phyloP scores from a whole-genome alignment of 2,888 invertebrate genomes.

The Crepidodera aurea region DNA sequence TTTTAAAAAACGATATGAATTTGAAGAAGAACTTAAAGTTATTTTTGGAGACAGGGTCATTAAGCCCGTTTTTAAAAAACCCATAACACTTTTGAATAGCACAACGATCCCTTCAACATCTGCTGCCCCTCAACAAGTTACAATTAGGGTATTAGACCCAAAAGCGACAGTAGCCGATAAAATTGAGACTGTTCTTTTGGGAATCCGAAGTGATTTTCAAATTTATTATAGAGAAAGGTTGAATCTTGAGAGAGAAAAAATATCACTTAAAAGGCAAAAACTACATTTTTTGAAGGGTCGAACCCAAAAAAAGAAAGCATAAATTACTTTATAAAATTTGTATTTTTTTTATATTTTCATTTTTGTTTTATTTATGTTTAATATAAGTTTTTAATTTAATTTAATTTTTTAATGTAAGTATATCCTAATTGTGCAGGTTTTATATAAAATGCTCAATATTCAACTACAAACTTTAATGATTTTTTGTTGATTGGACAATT shows the following conservation, averaged over 20 bases:
- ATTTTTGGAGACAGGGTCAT: conserved; percentile 24
- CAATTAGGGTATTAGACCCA: neutral
- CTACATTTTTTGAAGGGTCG: neutral
- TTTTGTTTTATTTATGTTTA: too few relatives aligned
- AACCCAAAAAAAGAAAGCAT: neutral
- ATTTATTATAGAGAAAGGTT: conserved; percentile 24
- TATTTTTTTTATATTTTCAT: neutral
- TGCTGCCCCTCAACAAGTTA: conserved; percentile 1
- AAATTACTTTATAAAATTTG: neutral
- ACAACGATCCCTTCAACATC: conserved; percentile 3
- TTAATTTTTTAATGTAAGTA: too few relatives aligned
- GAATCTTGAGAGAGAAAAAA: conserved; percentile 20
- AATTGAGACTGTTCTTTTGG: conserved; percentile 15
- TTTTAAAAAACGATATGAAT: conserved; percentile 2
- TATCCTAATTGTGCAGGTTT: too few relatives aligned
- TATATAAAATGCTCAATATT: too few relatives aligned
- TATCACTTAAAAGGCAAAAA: conserved; percentile 24
- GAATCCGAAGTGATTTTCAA: conserved; percentile 22
- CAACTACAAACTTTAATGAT: too few relatives aligned
- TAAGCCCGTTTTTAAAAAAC: neutral
- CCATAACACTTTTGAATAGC: neutral
- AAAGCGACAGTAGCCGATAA: neutral
- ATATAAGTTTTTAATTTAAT: too few relatives aligned
- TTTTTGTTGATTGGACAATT: too few relatives aligned
- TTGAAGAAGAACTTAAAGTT: conserved; percentile 19